phyloP scores from a whole-genome alignment of 2,797 vertebrate genomes.

The Cephalopachus bancanus region DNA sequence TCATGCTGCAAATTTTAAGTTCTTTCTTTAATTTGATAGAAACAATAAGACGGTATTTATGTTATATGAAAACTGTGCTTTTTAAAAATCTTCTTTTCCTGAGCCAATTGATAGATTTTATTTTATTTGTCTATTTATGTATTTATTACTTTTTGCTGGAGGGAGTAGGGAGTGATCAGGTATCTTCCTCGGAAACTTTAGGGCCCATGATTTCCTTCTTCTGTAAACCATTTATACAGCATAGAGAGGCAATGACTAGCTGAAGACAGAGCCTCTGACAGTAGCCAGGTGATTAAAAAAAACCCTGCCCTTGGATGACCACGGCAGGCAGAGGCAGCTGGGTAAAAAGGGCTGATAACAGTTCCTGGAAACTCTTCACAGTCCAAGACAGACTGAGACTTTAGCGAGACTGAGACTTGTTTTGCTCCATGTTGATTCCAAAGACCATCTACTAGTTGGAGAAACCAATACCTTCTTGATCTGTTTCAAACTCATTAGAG shows the following conservation, averaged over 20 bases:
- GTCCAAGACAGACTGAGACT: constrained; percentile 66
- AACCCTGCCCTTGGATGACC: constrained; percentile 67
- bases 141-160: too few relatives aligned
- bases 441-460: constrained; percentile 69
- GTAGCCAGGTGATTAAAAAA: constrained; percentile 56
- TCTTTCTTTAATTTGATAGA: not conserved
- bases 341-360: constrained; percentile 71
- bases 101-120: not conserved
- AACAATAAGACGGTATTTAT: not conserved
- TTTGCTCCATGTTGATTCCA: constrained; percentile 82
- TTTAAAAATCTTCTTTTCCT: not conserved
- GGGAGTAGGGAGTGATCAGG: not conserved
- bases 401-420: constrained; percentile 44
- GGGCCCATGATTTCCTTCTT: not conserved
- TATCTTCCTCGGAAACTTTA: not conserved
- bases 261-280: not conserved
- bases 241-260: constrained; percentile 6
- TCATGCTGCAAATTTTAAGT: not conserved
- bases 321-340: not conserved
- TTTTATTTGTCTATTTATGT: not conserved
- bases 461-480: constrained; percentile 78
- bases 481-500: constrained; percentile 79
- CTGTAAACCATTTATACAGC: constrained; percentile 36
- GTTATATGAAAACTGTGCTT: not conserved
- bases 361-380: constrained; percentile 66